These are phyloP conservation scores for Odontamblyopus rebecca DNA, from an alignment of 2,797 vertebrate genomes.

Conservation along the genomic window DNA sequence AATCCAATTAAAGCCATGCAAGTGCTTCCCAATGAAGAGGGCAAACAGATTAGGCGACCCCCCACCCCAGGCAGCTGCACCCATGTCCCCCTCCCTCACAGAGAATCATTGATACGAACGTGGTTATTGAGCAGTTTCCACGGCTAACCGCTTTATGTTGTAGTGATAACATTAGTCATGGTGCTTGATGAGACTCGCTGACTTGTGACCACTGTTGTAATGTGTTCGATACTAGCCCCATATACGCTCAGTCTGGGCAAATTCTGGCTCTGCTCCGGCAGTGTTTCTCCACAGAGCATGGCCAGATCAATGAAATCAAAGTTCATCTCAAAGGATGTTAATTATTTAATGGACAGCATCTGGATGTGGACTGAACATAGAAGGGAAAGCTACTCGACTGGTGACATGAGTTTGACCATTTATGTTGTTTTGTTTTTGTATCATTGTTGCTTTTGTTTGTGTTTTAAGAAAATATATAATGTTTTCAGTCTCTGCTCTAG, in stretches of 20 bases:
- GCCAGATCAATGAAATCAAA: constrained; percentile 80
- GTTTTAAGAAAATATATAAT: too few species aligned
- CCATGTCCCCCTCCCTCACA: not conserved
- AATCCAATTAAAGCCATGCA: constrained; percentile 26
- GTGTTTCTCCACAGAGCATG: constrained; percentile 58
- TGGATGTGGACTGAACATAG: constrained; percentile 46
- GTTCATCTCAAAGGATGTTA: constrained; percentile 71
- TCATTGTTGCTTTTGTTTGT: too few species aligned
- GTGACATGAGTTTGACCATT: not conserved
- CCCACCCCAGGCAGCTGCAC: constrained; percentile 9
- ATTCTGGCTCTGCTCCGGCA: constrained; percentile 62
- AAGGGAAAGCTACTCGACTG: not conserved
- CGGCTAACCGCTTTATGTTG: constrained; percentile 35
- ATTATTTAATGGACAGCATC: constrained; percentile 78
- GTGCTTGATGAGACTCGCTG: constrained; percentile 38
- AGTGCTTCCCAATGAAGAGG: constrained; percentile 44
- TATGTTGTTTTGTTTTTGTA: not conserved
- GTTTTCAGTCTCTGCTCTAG: too few species aligned
- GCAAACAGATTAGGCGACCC: constrained; percentile 20
- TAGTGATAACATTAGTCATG: constrained; percentile 52
- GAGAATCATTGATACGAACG: constrained; percentile 8
- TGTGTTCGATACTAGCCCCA: constrained; percentile 65
- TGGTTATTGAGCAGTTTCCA: not conserved
- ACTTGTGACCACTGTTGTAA: constrained; percentile 57
- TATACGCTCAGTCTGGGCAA: constrained; percentile 49